phyloP scores from a whole-genome alignment of 1,140 invertebrate species.

The Scaptomyza montana region DNA sequence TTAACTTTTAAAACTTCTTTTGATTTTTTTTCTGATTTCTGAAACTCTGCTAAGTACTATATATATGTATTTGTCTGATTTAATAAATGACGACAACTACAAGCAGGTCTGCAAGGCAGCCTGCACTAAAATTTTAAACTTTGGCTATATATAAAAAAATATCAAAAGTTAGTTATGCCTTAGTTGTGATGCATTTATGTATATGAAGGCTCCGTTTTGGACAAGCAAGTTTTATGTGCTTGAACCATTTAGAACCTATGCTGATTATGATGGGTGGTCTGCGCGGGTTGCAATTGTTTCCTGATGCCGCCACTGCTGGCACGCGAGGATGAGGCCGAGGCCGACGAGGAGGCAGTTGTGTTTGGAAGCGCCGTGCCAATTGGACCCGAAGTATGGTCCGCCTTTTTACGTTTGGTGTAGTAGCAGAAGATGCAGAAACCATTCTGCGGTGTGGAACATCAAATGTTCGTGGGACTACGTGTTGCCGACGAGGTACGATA shows the following conservation, averaged over 20 bases:
- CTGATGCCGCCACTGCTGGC: conserved; percentile 59
- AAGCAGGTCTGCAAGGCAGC: conserved; percentile 32
- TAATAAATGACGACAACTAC: conserved; percentile 39
- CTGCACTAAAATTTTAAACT: conserved; percentile 47
- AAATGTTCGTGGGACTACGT: conserved; percentile 83
- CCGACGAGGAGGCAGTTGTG: conserved; percentile 66
- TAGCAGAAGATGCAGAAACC: conserved; percentile 83
- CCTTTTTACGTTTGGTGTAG: conserved; percentile 73
- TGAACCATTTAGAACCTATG: conserved; percentile 36
- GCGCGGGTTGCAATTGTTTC: conserved; percentile 44
- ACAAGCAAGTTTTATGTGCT: neutral
- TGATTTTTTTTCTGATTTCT: conserved; percentile 10
- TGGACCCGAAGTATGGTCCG: conserved; percentile 18
- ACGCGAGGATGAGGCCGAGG: conserved; percentile 59
- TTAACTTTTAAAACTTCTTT: conserved; percentile 9
- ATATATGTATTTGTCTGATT: conserved; percentile 16
- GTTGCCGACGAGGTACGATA: conserved; percentile 78
- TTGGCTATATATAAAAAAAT: conserved; percentile 70
- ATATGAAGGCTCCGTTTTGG: neutral
- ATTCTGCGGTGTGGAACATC: conserved; percentile 83
- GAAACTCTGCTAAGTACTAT: conserved; percentile 35
- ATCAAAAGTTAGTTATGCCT: conserved; percentile 59
- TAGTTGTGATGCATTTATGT: conserved; percentile 13
- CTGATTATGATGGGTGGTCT: conserved; percentile 24
- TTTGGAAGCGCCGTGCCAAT: conserved; percentile 55